Conservation (phyloP, 2,888 invertebrate species). For the Cremastinae sp. region DNA sequence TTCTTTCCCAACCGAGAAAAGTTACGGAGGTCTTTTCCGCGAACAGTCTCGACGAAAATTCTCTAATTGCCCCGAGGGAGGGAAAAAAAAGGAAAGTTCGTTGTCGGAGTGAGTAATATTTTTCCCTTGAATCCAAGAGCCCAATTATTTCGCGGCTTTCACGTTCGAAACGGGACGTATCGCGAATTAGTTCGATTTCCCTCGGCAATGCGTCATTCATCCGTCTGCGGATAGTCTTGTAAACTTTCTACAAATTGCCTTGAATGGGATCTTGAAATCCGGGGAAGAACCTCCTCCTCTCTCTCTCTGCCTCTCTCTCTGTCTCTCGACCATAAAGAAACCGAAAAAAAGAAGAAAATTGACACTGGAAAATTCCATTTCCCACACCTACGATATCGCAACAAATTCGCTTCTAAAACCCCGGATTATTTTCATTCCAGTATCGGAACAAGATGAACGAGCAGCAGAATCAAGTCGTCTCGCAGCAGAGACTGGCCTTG, state of each 20-base stretch:
- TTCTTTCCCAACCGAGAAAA: no score
- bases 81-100: conserved; percentile 8
- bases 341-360: background rate
- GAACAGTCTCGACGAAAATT: no score
- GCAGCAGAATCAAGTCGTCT: conserved; percentile 94
- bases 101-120: background rate
- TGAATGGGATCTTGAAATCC: conserved; percentile 31
- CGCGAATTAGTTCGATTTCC: conserved; percentile 48
- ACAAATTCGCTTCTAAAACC: background rate
- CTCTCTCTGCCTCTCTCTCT: conserved; percentile 6
- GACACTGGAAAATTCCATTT: conserved; percentile 1
- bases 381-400: conserved; percentile 4
- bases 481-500: conserved; percentile 93
- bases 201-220: conserved; percentile 47
- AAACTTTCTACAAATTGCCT: conserved; percentile 48
- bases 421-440: conserved; percentile 81
- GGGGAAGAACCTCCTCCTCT: background rate
- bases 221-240: conserved; percentile 5
- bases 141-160: conserved; percentile 20
- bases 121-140: background rate
- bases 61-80: background rate
- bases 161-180: conserved; percentile 8
- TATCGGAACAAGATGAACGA: conserved; percentile 98
- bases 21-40: no score
- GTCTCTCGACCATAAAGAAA: background rate